phyloP scores from a whole-genome alignment of 2,113 vertebrate genomes.

The Tonatia bakeri region DNA sequence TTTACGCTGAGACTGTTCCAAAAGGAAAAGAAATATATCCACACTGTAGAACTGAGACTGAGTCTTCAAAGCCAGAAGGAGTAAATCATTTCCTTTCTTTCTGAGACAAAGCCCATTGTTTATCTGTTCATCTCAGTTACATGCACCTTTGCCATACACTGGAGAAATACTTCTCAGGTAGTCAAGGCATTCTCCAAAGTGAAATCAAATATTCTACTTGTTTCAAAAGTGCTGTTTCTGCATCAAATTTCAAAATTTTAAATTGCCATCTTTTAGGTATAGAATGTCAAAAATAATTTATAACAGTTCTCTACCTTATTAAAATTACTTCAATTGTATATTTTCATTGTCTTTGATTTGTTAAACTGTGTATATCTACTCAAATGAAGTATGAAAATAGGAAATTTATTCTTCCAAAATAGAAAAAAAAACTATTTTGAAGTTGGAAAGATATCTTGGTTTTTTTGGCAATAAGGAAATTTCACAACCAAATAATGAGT shows the following conservation, averaged over 20 bases:
- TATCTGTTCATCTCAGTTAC: not conserved
- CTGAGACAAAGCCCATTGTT: not conserved
- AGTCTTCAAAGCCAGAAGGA: not conserved
- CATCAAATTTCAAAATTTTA: not conserved
- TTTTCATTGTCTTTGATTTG: not conserved
- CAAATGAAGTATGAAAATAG: not conserved
- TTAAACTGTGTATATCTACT: not conserved
- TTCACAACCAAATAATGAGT: not conserved
- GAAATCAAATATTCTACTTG: not conserved
- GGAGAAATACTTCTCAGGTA: not conserved
- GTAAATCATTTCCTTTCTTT: not conserved
- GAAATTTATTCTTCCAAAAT: not conserved
- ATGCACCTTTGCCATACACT: not conserved
- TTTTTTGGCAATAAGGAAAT: not conserved
- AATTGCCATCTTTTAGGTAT: not conserved
- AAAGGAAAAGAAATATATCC: not conserved
- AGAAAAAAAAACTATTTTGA: not conserved
- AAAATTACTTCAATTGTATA: not conserved
- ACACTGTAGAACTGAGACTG: not conserved
- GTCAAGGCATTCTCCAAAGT: not conserved
- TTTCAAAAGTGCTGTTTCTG: not conserved
- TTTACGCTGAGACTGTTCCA: not conserved
- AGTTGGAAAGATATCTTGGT: not conserved
- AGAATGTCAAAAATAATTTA: not conserved
- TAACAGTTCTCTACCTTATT: not conserved